Percentiles rank a stretch among this genome's conserved stretches.
Evolutionary conservation across 1,140 invertebrate genomes (phyloP).

Genomic region (Mycetomoellerius zeteki): DNA sequence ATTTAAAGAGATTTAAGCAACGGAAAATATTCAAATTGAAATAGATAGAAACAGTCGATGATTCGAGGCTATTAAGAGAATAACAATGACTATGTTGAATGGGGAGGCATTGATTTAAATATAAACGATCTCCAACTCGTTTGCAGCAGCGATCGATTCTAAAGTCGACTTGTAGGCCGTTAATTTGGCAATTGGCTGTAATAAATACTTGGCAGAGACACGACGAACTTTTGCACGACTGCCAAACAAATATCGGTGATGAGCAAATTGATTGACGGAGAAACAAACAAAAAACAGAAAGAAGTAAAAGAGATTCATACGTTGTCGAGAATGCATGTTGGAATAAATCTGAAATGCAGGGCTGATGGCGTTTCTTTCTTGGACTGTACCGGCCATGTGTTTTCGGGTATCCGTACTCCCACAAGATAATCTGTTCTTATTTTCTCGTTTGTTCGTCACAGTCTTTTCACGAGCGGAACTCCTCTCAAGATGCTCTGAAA

Average conservation of each 20-base stretch:
- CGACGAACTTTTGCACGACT: constrained; percentile 59
- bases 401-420: constrained; percentile 63
- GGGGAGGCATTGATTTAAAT: constrained; percentile 64
- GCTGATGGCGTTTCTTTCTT: constrained; percentile 49
- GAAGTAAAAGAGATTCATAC: no score
- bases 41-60: constrained; percentile 37
- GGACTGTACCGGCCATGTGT: constrained; percentile 75
- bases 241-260: constrained; percentile 55
- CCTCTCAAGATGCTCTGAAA: constrained; percentile 33
- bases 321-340: background rate
- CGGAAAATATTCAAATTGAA: constrained; percentile 32
- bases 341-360: background rate
- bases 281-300: background rate
- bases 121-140: constrained; percentile 68
- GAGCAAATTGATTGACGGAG: background rate
- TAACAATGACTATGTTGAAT: constrained; percentile 29
- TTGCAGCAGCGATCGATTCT: constrained; percentile 39
- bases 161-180: constrained; percentile 65
- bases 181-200: constrained; percentile 74
- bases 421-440: constrained; percentile 62
- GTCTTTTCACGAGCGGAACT: constrained; percentile 36
- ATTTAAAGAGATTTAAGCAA: constrained; percentile 21
- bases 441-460: constrained; percentile 52
- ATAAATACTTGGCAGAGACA: constrained; percentile 72
- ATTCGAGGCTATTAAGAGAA: background rate